Evolutionary conservation across 2,113 vertebrate genomes (phyloP), one percentile per base, ranked within the genome.

Genomic region (Desmodus rotundus): DNA sequence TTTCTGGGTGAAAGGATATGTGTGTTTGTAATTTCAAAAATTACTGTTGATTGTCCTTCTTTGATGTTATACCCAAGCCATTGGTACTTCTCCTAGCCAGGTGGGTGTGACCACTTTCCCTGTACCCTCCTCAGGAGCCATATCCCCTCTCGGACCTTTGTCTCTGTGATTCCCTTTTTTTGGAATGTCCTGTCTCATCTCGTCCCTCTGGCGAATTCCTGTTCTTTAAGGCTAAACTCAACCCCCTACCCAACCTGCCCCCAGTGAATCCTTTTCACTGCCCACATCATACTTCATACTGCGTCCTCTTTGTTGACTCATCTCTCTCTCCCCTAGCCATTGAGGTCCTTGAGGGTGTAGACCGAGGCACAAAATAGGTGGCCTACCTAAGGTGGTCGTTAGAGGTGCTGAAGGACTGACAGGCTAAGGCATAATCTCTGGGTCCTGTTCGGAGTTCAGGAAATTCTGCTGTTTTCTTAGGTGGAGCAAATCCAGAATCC

Each of bases 1-100:
- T 94, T 84, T 78, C 26, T 73, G 28, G 47, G 43, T 91, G 94
- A 74, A 96, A 96, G 41, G 41, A 52, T 54, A 90, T 76, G n/a
- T 70, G 31, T 70, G 47, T 83, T 70, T 38, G 4, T 88, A 85
- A 88, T 87, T 88, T 94, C n/a, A 83, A 85, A 95, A 89, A 43
- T 91, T 54, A 54, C 14, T 74, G 67, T 41, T 65, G 19, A 20
- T 87, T 67, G 28, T 36, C 43, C 26, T 45, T 94, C 47, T 45
- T 38, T 28, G 73, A 22, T 20, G 20, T 61, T 50, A 14, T 41
- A 52, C 33, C 56, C 38, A 89, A 43, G 36, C 36, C 12, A 20
- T 22, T 3, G 26, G 58, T 22, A 16, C 20, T 84, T 73, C 36
- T 19, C n/a, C 17, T 19, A 38, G 63, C 28, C 16, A 28, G 4